These are phyloP conservation scores for Enteromius fasciolatus DNA, from an alignment of 2,797 vertebrate species.

Conservation along the genomic window DNA sequence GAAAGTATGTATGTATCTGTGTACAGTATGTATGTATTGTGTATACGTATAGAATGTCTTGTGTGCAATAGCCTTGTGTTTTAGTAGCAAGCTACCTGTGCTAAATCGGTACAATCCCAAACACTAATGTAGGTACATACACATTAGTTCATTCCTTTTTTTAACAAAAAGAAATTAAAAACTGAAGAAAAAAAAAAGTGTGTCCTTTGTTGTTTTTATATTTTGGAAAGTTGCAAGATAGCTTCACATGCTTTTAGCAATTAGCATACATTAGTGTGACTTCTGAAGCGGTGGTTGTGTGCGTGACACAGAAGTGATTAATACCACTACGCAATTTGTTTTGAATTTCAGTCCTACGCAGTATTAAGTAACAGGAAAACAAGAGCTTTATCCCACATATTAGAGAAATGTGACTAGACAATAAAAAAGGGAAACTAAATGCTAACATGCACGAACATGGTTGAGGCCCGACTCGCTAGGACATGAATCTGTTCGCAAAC, in stretches of 20 bases:
- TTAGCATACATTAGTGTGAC: background rate
- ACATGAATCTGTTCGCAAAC: slow-evolving; percentile 70
- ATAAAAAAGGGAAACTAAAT: slow-evolving; percentile 61
- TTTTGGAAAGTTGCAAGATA: background rate
- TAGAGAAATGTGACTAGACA: slow-evolving; percentile 57
- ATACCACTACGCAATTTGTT: slow-evolving; percentile 1
- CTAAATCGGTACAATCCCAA: slow-evolving; percentile 81
- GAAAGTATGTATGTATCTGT: slow-evolving; percentile 74
- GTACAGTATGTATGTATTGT: slow-evolving; percentile 76
- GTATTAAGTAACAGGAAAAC: slow-evolving; percentile 26
- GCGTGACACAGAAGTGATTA: slow-evolving; percentile 8
- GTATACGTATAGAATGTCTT: slow-evolving; percentile 76
- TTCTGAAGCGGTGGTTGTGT: background rate
- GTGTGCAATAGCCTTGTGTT: slow-evolving; percentile 85
- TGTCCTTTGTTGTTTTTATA: slow-evolving; percentile 8
- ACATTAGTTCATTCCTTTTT: slow-evolving; percentile 49
- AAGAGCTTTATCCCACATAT: slow-evolving; percentile 44
- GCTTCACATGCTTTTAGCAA: background rate
- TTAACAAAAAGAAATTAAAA: slow-evolving; percentile 77
- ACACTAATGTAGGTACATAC: slow-evolving; percentile 85
- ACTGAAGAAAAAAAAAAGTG: slow-evolving; percentile 54
- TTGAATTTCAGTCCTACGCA: background rate
- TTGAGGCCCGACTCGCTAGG: slow-evolving; percentile 66
- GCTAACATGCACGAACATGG: slow-evolving; percentile 76
- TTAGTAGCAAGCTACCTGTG: slow-evolving; percentile 81